Evolutionary conservation across 2,888 invertebrate genomes (phyloP).

Genomic region (Ochropleura leucogaster): DNA sequence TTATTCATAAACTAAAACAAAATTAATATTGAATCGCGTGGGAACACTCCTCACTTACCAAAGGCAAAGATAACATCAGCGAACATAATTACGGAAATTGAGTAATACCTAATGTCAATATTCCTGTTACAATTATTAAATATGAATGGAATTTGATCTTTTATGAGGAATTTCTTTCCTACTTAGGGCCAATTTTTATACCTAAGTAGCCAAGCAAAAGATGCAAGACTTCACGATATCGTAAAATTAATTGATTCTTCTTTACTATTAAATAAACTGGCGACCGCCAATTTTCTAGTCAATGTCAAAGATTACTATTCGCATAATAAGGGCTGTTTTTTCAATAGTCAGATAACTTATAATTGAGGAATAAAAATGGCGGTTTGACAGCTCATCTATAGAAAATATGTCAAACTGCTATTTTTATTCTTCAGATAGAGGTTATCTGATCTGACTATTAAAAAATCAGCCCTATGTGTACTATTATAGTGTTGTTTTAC

Average conservation of each 20-base stretch:
- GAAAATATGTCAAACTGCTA: too few species aligned
- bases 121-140: background rate
- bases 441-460: too few species aligned
- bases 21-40: constrained; percentile 13
- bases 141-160: background rate
- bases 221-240: background rate
- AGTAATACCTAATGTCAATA: background rate
- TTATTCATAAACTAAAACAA: too few species aligned
- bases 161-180: background rate
- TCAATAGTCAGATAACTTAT: too few species aligned
- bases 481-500: too few species aligned
- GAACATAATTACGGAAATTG: background rate
- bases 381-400: too few species aligned
- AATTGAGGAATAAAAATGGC: too few species aligned
- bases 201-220: background rate
- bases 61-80: background rate
- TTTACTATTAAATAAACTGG: background rate
- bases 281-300: background rate
- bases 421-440: too few species aligned
- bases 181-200: background rate
- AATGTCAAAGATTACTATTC: too few species aligned
- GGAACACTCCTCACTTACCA: background rate
- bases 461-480: too few species aligned
- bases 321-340: too few species aligned
- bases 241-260: background rate